Base-by-base conservation (phyloP, 2,888 invertebrate species). In the Diaperis boleti region DNA sequence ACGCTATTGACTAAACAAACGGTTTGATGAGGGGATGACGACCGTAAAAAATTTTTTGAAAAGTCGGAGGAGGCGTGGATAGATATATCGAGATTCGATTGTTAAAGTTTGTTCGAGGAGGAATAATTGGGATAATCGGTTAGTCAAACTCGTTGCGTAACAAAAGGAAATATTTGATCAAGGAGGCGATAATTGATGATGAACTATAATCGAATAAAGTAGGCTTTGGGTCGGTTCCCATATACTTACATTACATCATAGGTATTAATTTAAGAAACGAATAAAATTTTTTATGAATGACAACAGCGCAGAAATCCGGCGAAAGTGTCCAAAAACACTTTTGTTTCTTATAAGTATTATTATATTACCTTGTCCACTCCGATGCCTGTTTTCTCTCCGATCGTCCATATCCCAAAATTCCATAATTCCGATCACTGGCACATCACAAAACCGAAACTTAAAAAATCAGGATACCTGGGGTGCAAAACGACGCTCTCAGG, bases 321-420 rank as follows among this genome's bases (percentile, higher is more conserved):
- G n/a, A n/a, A n/a, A n/a, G n/a, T n/a, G n/a, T n/a, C n/a, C n/a
- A n/a, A n/a, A n/a, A n/a, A n/a, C n/a, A n/a, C n/a, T n/a, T n/a
- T 33, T 33, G 3, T 33, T 33, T 33, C n/a, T 31, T 29, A n/a
- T n/a, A n/a, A n/a, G n/a, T n/a, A n/a, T 47, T 14, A 13, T 20
- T 17, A 4, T 37, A 11, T 39, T 70, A 76, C 76, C 76, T 74
- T 69, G 72, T 26, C 70, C 64, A 68, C 61, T 69, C 61, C 73
- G 64, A 52, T 71, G 74, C 70, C 78, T 72, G 49, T 70, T 69
- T 66, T 79, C 79, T 61, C 79, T 72, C 62, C 77, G 73, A 65
- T 78, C 78, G 65, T 81, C 79, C 79, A 81, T 80, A 66, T 74
- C 78, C 81, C 81, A 81, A 75, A 77, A 79, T 78, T 80, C 80